Evolutionary conservation across 2,113 vertebrate genomes (phyloP).

Genomic region (Glareola pratincola): DNA sequence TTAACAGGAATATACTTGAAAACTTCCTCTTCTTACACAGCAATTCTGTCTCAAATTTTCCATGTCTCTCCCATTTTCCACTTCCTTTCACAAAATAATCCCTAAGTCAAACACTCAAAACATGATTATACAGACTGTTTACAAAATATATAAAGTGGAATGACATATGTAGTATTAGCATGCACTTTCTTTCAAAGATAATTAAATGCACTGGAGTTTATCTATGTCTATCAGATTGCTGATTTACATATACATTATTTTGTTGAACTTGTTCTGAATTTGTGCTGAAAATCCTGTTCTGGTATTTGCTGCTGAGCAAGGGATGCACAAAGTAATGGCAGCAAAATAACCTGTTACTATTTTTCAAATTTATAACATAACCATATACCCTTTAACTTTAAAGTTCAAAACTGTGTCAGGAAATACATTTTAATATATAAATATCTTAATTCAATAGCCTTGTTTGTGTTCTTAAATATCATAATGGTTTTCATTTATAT

Average conservation of each 20-base stretch:
- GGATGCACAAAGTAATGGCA: not conserved
- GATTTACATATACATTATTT: not conserved
- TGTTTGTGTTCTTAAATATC: not conserved
- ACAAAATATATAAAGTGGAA: not conserved
- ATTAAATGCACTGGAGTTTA: not conserved
- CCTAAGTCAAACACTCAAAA: not conserved
- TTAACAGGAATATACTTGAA: not conserved
- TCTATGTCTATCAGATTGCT: not conserved
- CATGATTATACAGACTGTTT: not conserved
- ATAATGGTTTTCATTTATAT: not conserved
- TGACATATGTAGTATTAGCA: not conserved
- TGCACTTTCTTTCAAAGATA: not conserved
- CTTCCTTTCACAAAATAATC: not conserved
- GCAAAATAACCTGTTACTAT: not conserved
- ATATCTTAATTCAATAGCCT: not conserved
- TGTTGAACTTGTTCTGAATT: not conserved
- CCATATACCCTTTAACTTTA: not conserved
- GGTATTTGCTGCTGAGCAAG: not conserved
- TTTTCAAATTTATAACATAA: not conserved
- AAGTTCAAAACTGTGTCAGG: not conserved
- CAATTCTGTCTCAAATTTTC: not conserved
- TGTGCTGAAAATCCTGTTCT: not conserved
- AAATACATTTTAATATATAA: not conserved
- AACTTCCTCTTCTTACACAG: not conserved
- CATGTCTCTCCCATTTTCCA: not conserved